Base-by-base conservation (phyloP, 2,888 invertebrate species). In the Ichneumoninae sp. region DNA sequence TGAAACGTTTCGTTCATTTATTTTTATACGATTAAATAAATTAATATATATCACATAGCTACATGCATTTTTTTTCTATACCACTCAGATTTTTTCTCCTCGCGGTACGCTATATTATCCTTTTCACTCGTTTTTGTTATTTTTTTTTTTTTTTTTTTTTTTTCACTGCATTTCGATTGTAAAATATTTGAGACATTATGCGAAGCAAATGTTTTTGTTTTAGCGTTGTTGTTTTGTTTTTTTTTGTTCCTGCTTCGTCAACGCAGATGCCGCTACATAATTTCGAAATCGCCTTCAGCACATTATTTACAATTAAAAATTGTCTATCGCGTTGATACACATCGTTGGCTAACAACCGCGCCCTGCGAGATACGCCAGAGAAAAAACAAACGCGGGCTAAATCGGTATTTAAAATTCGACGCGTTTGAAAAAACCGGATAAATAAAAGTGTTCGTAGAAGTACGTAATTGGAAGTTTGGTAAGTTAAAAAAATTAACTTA, bases 21-120 rank as follows among this genome's bases (percentile, higher is more conserved):
- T 77, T 86, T 90, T 85, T 88, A 89, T 88, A 88, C 87, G 83
- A 82, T 88, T 88, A 88, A 91, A 91, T 91, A 91, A 90, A 89
- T 91, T 89, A 90, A 83, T 74, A 86, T 84, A 81, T 87, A 87
- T 88, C 88, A 90, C 90, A 90, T 90, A 85, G 69, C 81, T 82
- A 78, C 52, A 78, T 79, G 71, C 77, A 82, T 71, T 65, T 73
- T 82, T 50, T 60, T 57, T 36, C 65, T 75, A 71, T 78, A 75
- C 26, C 69, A 10, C 73, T 86, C 79, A 50, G 54, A 66, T 81
- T 74, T 66, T 47, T 73, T 65, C 71, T 36, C 5, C 50, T 63
- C 71, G n/a, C 22, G 33, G 47, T 80, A 81, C 19, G 74, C 50
- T 66, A 57, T 66, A 69, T 80, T 73, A 68, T 75, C 54, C 50